Base-by-base conservation (phyloP, 1,140 invertebrate genomes). In the Halictus rubicundus region DNA sequence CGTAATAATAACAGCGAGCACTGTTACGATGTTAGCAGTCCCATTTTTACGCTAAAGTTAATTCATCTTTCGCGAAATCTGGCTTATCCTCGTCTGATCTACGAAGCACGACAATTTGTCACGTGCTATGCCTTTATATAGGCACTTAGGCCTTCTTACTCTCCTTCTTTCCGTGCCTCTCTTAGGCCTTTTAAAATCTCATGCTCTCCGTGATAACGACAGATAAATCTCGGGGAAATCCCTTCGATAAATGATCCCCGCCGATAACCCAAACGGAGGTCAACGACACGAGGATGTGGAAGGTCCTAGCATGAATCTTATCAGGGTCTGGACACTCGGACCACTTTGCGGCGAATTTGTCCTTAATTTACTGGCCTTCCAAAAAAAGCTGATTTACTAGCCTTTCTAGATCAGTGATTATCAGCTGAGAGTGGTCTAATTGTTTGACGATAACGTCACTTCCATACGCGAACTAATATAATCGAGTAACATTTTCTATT, bases 161-260 rank as follows among this genome's bases (percentile, higher is more conserved):
- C 32, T 68, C 72, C 57, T 19, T 61, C 60, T 37, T 68, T 46
- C 71, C 71, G 25, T 32, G 52, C 25, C 49, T 59, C 37, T 61
- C 64, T 72, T 27, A 75, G 42, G 46, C 70, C 68, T 73, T 80
- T 82, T 49, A 74, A 74, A 80, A 80, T 52, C 65, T 72, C 49
- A 42, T n/a, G 75, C 23, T n/a, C 12, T 32, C 59, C 66, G n/a
- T 66, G 80, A 82, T 82, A 85, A 76, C 66, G 49, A 9, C 21
- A 49, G 59, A 68, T 81, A 72, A 84, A 66, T 42, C 60, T 8
- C 19, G 61, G 19, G 60, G 49, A 77, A 81, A 84, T 70, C 71
- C 74, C 54, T 61, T 70, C 78, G 79, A 86, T 86, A 81, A 84
- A 86, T 81, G 84, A 84, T 84, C 27, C 64, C 54, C 32, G 14